Conservation (phyloP, 2,797 vertebrate genomes). For the Crossoptilon crossoptilon region DNA sequence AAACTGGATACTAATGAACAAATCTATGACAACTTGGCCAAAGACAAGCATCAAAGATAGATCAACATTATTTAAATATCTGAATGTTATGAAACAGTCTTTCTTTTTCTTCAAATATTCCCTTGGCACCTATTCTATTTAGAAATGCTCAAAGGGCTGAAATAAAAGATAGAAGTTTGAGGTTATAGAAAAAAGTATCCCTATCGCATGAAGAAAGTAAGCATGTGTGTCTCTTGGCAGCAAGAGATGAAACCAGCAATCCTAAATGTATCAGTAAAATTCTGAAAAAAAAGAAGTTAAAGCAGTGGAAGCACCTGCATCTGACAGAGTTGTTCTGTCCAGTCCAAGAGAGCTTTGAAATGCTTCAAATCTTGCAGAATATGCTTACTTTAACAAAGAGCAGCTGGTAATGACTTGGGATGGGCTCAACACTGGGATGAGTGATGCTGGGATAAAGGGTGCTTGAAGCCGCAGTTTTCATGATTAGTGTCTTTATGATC, state of each 20-base stretch:
- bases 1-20: not conserved
- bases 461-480: not conserved
- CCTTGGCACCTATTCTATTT: not conserved
- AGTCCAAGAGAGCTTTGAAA: not conserved
- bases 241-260: not conserved
- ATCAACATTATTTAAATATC: not conserved
- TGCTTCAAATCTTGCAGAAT: not conserved
- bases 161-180: not conserved
- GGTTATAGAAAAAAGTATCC: not conserved
- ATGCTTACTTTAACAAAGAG: not conserved
- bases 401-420: not conserved
- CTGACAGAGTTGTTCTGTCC: not conserved
- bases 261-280: not conserved
- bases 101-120: not conserved
- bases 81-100: not conserved
- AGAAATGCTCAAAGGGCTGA: not conserved
- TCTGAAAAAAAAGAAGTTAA: not conserved
- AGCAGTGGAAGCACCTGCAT: not conserved
- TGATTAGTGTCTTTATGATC: not conserved
- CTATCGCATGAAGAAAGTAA: not conserved
- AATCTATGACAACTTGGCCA: not conserved
- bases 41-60: not conserved
- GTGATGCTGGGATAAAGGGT: not conserved
- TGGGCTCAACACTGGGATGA: not conserved
- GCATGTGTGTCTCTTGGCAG: not conserved